Evolutionary conservation across 1,140 invertebrate species (phyloP), one percentile per base, ranked within the genome.

Genomic region (Eumeta japonica): DNA sequence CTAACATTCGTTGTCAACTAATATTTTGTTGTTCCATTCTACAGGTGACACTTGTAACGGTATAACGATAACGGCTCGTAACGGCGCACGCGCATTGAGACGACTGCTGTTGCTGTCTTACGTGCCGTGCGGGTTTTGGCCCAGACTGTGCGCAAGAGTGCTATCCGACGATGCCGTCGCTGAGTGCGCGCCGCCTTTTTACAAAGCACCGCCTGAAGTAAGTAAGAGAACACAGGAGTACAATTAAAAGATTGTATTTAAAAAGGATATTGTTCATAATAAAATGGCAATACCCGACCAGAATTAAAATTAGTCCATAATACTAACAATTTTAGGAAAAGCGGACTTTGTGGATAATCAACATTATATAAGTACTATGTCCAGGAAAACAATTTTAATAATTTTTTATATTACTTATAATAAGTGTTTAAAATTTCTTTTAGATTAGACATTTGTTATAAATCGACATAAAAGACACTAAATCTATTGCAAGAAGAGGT

Each of bases 111-210:
- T 94, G 1, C 89, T 98, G 82, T 94, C 94, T 0, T 99, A 98
- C 70, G 92, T 98, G 61, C 97, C 97, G 0, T 91, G 90, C 48
- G 97, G 97, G 0, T 99, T 99, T 71, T 98, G 96, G 97, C 91
- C 95, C 0, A 77, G 96, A 7, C 78, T 99, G 2, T 92, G 96
- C 10, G 94, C 94, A 0, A 75, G 95, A 13, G 85, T 98, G 32
- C 67, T 98, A 15, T 92, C 92, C 0, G 95, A 98, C 64, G 88
- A 94, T 46, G 80, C 85, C 9, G 85, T 94, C 15, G 82, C 89
- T 1, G 87, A 90, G 39, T 90, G 91, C n/a, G 84, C 92, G 1
- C 67, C 84, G 37, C 75, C 75, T 7, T 83, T 87, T 51, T 89
- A 87, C 62, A 65, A 75, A 24, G 58, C 84, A 13, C 84, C 85